These are phyloP conservation scores for Dermolepida albohirtum DNA, from an alignment of 2,888 invertebrate genomes.

Conservation along the genomic window DNA sequence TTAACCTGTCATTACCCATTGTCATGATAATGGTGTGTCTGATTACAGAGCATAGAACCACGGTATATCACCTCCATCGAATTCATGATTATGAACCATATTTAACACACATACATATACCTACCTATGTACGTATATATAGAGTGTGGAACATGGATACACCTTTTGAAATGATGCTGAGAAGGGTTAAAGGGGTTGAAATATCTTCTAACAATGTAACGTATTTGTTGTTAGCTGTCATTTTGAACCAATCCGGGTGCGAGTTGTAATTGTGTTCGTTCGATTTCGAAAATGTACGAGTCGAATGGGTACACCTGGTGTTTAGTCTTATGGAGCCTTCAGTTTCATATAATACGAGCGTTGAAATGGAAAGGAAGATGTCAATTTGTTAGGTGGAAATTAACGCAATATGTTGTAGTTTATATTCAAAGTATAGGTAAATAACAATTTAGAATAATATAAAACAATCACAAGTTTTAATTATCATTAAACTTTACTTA, in stretches of 20 bases:
- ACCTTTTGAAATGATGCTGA: slow-evolving; percentile 4
- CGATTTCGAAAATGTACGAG: slow-evolving; percentile 25
- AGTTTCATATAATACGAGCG: too few species aligned
- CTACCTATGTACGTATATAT: slow-evolving; percentile 14
- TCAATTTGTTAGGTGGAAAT: too few species aligned
- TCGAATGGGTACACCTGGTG: slow-evolving; percentile 28
- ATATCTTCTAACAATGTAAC: slow-evolving; percentile 27
- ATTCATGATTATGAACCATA: slow-evolving; percentile 52
- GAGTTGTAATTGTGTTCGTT: slow-evolving; percentile 24
- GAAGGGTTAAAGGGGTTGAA: slow-evolving; percentile 26
- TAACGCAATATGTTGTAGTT: too few species aligned
- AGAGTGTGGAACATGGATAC: slow-evolving; percentile 8
- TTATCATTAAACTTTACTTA: too few species aligned
- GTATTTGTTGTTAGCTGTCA: slow-evolving; percentile 30
- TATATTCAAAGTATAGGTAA: too few species aligned
- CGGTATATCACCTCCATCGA: slow-evolving; percentile 53
- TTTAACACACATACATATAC: slow-evolving; percentile 3
- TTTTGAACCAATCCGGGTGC: slow-evolving; percentile 16
- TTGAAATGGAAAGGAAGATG: too few species aligned
- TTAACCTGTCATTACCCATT: slow-evolving; percentile 64
- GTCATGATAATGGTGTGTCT: slow-evolving; percentile 59
- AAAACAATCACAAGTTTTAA: too few species aligned
- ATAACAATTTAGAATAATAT: too few species aligned
- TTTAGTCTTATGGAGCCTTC: neutral
- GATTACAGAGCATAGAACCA: slow-evolving; percentile 54